Evolutionary conservation across 2,113 vertebrate species (phyloP).

Genomic region (Oreochromis niloticus): DNA sequence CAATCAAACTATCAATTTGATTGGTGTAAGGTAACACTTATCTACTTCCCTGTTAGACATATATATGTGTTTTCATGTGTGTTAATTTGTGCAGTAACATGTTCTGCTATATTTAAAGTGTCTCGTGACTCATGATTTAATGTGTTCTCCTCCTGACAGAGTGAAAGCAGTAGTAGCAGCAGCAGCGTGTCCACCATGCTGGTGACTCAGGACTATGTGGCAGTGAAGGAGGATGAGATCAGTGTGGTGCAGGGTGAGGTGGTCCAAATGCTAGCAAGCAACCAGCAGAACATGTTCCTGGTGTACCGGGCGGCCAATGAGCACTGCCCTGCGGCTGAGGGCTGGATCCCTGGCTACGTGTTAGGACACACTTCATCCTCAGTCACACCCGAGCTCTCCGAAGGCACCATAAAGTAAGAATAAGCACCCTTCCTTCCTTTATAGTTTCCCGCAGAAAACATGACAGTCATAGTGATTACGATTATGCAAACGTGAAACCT

Average conservation of each 20-base stretch:
- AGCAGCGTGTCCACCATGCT: slow-evolving; percentile 99
- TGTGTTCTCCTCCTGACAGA: slow-evolving; percentile 69
- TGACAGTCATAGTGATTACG: neutral
- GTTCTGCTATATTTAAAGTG: neutral
- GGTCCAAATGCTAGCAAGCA: slow-evolving; percentile 98
- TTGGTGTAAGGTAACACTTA: slow-evolving; percentile 5
- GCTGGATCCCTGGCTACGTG: slow-evolving; percentile 98
- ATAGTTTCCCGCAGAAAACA: neutral
- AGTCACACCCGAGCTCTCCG: slow-evolving; percentile 84
- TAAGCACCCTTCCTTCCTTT: neutral
- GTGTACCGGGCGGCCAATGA: slow-evolving; percentile 97
- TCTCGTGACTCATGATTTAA: neutral
- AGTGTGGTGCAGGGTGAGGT: slow-evolving; percentile 97
- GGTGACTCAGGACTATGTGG: slow-evolving; percentile 98
- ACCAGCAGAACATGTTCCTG: slow-evolving; percentile 99
- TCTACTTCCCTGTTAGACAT: neutral
- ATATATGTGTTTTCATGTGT: neutral
- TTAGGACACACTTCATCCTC: slow-evolving; percentile 93
- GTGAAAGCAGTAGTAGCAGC: slow-evolving; percentile 99
- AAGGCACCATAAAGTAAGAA: slow-evolving; percentile 95
- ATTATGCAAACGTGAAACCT: neutral
- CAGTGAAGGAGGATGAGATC: slow-evolving; percentile 99
- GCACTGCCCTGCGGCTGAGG: slow-evolving; percentile 96
- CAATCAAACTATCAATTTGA: slow-evolving; percentile 50
- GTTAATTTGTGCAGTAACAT: neutral